Evolutionary conservation across 2,888 invertebrate genomes (phyloP).

Genomic region (Trissoscelio sp.): DNA sequence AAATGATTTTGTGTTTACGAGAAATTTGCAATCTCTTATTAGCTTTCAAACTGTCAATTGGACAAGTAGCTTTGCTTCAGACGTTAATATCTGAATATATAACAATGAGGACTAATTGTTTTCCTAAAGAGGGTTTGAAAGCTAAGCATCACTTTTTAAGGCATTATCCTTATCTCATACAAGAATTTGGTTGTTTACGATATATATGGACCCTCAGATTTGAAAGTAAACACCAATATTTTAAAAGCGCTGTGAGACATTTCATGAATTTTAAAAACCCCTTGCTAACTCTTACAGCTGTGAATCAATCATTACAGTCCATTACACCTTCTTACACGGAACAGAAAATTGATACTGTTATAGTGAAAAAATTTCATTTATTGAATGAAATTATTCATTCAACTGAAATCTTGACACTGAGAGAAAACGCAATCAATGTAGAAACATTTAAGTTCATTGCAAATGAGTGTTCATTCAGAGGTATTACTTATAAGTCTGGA

Average conservation of each 20-base stretch:
- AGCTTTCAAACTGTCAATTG: constrained; percentile 56
- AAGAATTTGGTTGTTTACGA: constrained; percentile 64
- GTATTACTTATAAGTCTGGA: constrained; percentile 40
- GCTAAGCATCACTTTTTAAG: constrained; percentile 69
- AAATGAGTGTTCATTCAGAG: constrained; percentile 14
- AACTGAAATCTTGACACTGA: constrained; percentile 22
- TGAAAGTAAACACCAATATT: constrained; percentile 70
- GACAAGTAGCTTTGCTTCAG: constrained; percentile 55
- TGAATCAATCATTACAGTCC: constrained; percentile 42
- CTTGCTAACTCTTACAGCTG: constrained; percentile 46
- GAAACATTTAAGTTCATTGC: no score
- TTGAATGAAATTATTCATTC: constrained; percentile 19
- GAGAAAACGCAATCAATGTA: no score
- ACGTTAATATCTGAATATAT: constrained; percentile 59
- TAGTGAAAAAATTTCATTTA: constrained; percentile 1
- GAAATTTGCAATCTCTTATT: constrained; percentile 63
- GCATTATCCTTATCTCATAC: constrained; percentile 66
- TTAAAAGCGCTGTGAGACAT: constrained; percentile 19
- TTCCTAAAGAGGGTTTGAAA: constrained; percentile 17
- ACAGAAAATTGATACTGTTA: constrained; percentile 16
- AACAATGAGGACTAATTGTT: constrained; percentile 32
- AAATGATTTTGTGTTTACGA: constrained; percentile 33
- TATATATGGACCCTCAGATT: constrained; percentile 68
- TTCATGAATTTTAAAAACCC: constrained; percentile 69
- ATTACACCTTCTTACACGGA: constrained; percentile 19